Conservation (phyloP, 2,113 vertebrate genomes). For the Chloebia gouldiae region DNA sequence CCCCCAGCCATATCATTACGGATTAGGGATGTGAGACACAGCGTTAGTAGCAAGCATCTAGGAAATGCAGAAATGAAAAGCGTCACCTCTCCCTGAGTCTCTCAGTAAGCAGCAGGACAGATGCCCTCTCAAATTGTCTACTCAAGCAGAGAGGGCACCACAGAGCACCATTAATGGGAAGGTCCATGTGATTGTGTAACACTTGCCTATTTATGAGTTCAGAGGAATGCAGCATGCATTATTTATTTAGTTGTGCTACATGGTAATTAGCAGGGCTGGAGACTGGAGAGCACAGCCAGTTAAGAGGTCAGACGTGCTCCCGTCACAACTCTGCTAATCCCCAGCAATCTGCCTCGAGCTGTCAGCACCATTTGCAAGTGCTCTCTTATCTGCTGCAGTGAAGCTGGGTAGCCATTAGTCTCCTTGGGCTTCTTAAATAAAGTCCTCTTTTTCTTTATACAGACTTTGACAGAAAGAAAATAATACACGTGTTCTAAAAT, state of each 20-base stretch:
- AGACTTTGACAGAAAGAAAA: neutral
- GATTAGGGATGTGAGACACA: neutral
- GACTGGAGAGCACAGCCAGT: neutral
- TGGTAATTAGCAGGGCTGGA: constrained; percentile 14
- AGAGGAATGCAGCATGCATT: neutral
- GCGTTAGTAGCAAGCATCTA: neutral
- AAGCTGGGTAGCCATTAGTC: neutral
- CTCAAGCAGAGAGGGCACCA: neutral
- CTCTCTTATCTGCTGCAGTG: neutral
- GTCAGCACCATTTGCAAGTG: neutral
- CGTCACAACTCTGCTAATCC: neutral
- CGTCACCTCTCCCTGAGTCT: neutral
- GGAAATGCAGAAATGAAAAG: constrained; percentile 17
- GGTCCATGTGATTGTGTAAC: neutral
- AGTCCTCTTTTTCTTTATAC: neutral
- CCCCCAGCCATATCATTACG: neutral
- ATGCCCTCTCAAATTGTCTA: neutral
- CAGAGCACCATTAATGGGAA: neutral
- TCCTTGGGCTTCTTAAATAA: neutral
- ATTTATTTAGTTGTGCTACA: constrained; percentile 31
- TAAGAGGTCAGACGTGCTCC: neutral
- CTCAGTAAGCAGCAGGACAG: neutral
- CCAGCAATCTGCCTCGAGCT: neutral
- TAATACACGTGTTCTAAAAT: neutral
- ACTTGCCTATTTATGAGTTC: neutral